phyloP scores from a whole-genome alignment of 2,113 vertebrate species.

The Tinamus guttatus region DNA sequence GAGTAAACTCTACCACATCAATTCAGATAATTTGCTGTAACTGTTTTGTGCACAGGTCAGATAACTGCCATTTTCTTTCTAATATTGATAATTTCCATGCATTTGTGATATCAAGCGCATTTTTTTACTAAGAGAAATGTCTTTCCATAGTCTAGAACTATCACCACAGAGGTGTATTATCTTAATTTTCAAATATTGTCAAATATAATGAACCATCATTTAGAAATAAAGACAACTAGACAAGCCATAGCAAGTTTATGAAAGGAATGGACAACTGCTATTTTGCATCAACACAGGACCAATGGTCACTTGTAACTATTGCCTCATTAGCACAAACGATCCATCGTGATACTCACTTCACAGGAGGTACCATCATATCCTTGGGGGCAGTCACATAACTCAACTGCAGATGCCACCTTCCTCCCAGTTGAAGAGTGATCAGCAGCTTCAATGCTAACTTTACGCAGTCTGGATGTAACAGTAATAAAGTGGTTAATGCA shows the following conservation, averaged over 20 bases:
- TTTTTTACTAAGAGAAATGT: neutral
- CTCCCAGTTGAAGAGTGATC: constrained; percentile 57
- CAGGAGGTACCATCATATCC: constrained; percentile 87
- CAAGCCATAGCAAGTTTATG: neutral
- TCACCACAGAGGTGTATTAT: neutral
- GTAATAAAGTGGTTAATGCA: neutral
- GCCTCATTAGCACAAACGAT: neutral
- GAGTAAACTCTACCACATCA: neutral
- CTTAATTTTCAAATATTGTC: neutral
- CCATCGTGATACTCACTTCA: constrained; percentile 78
- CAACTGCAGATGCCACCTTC: constrained; percentile 77
- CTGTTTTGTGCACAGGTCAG: neutral
- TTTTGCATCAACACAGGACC: neutral
- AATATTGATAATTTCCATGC: neutral
- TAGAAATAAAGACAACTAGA: neutral
- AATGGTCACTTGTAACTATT: neutral
- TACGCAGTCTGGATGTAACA: constrained; percentile 68
- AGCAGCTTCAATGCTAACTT: constrained; percentile 80
- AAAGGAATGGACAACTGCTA: neutral
- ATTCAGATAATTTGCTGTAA: neutral
- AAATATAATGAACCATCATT: neutral
- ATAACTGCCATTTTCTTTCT: neutral
- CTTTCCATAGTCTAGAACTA: neutral
- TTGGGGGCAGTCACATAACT: constrained; percentile 85
- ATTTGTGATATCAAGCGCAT: neutral